Conservation (phyloP, 2,113 vertebrate species). For the Oenanthe melanoleuca region DNA sequence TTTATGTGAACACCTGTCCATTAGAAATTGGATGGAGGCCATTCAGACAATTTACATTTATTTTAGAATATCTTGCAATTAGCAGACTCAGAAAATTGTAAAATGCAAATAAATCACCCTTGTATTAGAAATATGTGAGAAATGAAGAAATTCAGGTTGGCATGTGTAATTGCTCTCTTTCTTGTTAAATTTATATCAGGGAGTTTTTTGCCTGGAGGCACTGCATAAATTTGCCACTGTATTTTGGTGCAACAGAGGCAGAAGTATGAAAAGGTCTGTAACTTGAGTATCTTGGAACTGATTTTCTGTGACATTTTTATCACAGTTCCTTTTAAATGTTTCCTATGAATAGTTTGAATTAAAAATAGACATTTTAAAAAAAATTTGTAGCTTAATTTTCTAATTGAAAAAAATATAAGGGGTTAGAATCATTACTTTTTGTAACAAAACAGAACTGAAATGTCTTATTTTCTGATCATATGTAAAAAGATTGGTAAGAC, state of each 20-base stretch:
- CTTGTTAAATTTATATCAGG: background rate
- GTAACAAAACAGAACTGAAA: background rate
- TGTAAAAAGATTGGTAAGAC: background rate
- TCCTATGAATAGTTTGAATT: background rate
- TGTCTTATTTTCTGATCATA: background rate
- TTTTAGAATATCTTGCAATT: background rate
- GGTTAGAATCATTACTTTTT: background rate
- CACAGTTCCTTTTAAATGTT: background rate
- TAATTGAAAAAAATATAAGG: background rate
- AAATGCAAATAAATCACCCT: background rate
- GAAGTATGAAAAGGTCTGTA: background rate
- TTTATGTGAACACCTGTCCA: conserved; percentile 9
- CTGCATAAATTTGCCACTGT: background rate
- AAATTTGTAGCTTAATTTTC: background rate
- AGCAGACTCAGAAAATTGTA: background rate
- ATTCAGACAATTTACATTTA: background rate
- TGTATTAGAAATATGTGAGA: background rate
- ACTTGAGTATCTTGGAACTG: background rate
- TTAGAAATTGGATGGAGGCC: conserved; percentile 4
- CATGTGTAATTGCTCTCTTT: background rate
- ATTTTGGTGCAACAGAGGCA: background rate
- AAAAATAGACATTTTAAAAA: background rate
- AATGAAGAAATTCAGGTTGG: background rate
- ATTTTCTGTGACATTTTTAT: background rate
- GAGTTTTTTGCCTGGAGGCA: background rate